These are phyloP conservation scores for Cydia strobilella DNA, from an alignment of 1,140 invertebrate genomes.

Conservation along the genomic window DNA sequence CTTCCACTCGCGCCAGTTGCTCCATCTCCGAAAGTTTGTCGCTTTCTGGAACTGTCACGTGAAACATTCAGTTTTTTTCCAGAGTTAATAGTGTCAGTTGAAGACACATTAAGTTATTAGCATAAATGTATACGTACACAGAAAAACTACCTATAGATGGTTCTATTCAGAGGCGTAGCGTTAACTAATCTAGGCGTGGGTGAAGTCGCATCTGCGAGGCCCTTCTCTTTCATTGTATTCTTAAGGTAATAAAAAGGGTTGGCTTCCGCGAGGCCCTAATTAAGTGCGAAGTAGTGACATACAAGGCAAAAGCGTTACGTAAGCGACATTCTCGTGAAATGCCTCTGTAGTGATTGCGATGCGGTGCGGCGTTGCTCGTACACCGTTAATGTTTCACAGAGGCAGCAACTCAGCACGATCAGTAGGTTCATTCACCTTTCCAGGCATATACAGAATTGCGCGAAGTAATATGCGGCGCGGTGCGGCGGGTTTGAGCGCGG, in stretches of 20 bases:
- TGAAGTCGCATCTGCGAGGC: too few relatives aligned
- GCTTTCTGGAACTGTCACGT: conserved; percentile 70
- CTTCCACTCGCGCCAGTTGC: conserved; percentile 79
- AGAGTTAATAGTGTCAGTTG: too few relatives aligned
- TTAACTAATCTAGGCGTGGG: too few relatives aligned
- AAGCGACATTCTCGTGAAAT: too few relatives aligned
- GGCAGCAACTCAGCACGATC: background rate
- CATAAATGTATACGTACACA: background rate
- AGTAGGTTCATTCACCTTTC: conserved; percentile 56
- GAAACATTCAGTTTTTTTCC: background rate
- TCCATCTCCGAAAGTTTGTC: conserved; percentile 80
- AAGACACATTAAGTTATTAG: background rate
- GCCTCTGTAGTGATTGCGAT: too few relatives aligned
- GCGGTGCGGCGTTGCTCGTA: background rate
- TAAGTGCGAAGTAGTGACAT: too few relatives aligned
- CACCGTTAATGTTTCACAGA: too few relatives aligned
- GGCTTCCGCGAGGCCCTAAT: background rate
- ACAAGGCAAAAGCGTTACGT: too few relatives aligned
- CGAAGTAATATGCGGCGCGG: conserved; percentile 79
- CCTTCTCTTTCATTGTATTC: too few relatives aligned
- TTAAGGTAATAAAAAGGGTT: too few relatives aligned
- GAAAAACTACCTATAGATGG: too few relatives aligned
- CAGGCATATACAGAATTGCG: conserved; percentile 80
- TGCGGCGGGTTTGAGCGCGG: conserved; percentile 63
- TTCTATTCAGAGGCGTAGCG: background rate